Percentiles rank a stretch among this genome's conserved stretches.
Evolutionary conservation across 2,888 invertebrate genomes (phyloP).

Genomic region (Papilio demoleus): DNA sequence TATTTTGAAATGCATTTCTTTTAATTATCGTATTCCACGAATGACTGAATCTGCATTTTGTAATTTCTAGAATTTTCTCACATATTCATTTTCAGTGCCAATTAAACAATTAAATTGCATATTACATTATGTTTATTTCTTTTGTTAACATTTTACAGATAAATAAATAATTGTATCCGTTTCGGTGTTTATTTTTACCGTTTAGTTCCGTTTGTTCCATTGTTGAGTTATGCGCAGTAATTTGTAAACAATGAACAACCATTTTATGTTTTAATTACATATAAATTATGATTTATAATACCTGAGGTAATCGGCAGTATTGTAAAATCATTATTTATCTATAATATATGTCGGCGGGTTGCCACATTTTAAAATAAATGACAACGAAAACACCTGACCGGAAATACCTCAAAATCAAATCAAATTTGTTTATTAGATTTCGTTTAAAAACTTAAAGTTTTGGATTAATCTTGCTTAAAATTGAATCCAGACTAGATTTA

Average conservation of each 20-base stretch:
- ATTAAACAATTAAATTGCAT: slow-evolving; percentile 28
- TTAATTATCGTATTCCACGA: not conserved
- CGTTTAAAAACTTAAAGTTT: too few relatives aligned
- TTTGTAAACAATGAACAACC: slow-evolving; percentile 52
- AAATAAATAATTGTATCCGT: slow-evolving; percentile 16
- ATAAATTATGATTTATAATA: not conserved
- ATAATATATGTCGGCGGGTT: too few relatives aligned
- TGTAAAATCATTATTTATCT: not conserved
- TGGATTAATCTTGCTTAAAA: too few relatives aligned
- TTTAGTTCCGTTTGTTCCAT: slow-evolving; percentile 25
- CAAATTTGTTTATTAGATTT: too few relatives aligned
- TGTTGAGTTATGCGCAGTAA: slow-evolving; percentile 54
- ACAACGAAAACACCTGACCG: too few relatives aligned
- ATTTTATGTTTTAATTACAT: not conserved
- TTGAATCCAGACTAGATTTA: too few relatives aligned
- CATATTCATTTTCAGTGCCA: not conserved
- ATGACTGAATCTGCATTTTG: slow-evolving; percentile 36
- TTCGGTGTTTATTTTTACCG: slow-evolving; percentile 36
- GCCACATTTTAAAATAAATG: too few relatives aligned
- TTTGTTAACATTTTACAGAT: slow-evolving; percentile 27
- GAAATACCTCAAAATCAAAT: too few relatives aligned
- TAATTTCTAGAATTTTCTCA: slow-evolving; percentile 9
- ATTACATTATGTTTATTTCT: slow-evolving; percentile 13
- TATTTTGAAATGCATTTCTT: not conserved
- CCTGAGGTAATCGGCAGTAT: not conserved